Evolutionary conservation across 2,797 vertebrate genomes (phyloP).

Genomic region (Falco novaeseelandiae): DNA sequence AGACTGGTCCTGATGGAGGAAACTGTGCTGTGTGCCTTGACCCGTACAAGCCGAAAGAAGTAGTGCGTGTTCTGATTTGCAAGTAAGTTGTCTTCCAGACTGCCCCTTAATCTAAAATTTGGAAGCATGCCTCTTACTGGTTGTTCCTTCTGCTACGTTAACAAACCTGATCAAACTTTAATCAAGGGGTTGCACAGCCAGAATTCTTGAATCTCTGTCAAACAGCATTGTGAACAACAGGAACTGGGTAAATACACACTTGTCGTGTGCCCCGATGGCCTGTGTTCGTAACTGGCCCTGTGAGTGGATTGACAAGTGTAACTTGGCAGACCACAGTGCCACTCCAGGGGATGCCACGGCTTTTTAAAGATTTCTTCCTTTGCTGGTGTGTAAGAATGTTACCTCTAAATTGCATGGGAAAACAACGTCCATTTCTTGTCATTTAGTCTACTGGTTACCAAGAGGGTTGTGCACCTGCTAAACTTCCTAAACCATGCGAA

Average conservation of each 20-base stretch:
- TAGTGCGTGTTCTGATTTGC: conserved; percentile 91
- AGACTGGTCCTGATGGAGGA: conserved; percentile 82
- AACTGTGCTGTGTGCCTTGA: conserved; percentile 93
- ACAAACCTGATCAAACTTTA: neutral
- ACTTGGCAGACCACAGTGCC: neutral
- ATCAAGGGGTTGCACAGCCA: neutral
- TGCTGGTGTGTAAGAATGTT: neutral
- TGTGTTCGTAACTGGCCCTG: neutral
- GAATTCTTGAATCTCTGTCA: neutral
- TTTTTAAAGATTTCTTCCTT: neutral
- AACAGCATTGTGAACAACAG: neutral
- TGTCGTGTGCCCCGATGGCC: neutral
- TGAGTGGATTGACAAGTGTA: neutral
- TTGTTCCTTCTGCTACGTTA: neutral
- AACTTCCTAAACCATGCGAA: neutral
- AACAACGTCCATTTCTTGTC: neutral
- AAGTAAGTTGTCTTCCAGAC: conserved; percentile 79
- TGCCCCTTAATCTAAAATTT: neutral
- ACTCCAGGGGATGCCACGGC: neutral
- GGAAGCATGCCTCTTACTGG: neutral
- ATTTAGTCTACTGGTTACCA: neutral
- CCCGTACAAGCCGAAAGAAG: conserved; percentile 85
- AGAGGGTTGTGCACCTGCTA: neutral
- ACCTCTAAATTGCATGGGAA: neutral
- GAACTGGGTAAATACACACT: neutral